Percentiles rank a stretch among this genome's conserved stretches.
Evolutionary conservation across 2,797 vertebrate genomes (phyloP).

Genomic region (Sciurus carolinensis): DNA sequence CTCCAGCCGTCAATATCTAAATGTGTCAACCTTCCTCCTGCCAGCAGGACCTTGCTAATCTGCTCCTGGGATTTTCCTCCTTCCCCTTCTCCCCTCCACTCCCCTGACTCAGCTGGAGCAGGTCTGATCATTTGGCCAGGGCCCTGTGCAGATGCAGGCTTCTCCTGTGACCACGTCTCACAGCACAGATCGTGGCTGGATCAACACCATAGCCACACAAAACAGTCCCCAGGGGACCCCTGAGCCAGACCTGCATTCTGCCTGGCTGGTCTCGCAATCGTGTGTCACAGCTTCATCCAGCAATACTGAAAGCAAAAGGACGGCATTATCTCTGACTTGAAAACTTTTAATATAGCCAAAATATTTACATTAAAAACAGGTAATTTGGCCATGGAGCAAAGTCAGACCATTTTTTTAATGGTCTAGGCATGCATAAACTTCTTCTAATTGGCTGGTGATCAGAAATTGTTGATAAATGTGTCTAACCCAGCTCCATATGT

Average conservation of each 20-base stretch:
- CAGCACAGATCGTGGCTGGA: too few species aligned
- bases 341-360: slow-evolving; percentile 43
- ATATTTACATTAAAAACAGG: slow-evolving; percentile 74
- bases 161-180: too few species aligned
- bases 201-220: too few species aligned
- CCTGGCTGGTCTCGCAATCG: too few species aligned
- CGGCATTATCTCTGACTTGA: not conserved
- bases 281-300: not conserved
- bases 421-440: not conserved
- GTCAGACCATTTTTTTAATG: not conserved
- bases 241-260: not conserved
- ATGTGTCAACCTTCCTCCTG: not conserved
- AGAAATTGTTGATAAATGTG: not conserved
- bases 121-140: too few species aligned
- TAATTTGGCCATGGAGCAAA: slow-evolving; percentile 40
- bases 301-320: not conserved
- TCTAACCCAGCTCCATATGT: not conserved
- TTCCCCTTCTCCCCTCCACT: not conserved
- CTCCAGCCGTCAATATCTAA: not conserved
- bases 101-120: not conserved
- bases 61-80: too few species aligned
- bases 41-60: too few species aligned
- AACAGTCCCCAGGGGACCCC: too few species aligned
- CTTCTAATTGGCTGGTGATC: slow-evolving; percentile 21
- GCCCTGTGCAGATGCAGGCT: too few species aligned